A percentile compares a stretch with the other conserved stretches of the same genome.
phyloP scores from a whole-genome alignment of 2,797 vertebrate species.

The Scolopax rusticola region DNA sequence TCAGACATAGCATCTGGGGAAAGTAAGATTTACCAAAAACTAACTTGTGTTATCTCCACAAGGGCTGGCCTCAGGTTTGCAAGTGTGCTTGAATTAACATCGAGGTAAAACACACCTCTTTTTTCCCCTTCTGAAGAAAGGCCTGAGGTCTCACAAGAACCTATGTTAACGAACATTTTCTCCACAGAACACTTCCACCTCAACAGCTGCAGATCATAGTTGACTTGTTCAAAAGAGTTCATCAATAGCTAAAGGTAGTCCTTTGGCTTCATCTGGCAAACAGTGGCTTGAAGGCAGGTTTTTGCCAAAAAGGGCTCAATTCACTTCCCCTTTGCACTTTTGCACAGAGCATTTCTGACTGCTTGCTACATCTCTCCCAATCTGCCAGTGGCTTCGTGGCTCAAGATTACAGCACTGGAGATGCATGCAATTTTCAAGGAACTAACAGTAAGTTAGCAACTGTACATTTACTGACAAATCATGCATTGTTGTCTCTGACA shows the following conservation, averaged over 20 bases:
- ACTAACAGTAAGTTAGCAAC: not conserved
- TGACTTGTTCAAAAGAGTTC: not conserved
- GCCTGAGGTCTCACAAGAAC: not conserved
- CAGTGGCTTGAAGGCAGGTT: not conserved
- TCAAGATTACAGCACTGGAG: conserved; percentile 13
- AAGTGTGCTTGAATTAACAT: not conserved
- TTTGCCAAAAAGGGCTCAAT: not conserved
- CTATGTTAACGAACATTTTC: not conserved
- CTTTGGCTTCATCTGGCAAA: not conserved
- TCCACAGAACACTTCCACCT: not conserved
- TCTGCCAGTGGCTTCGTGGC: not conserved
- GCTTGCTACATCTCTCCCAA: not conserved
- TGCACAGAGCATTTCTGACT: conserved; percentile 1
- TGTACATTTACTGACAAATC: not conserved
- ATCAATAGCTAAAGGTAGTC: not conserved
- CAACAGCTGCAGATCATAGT: not conserved
- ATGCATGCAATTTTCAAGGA: conserved; percentile 12
- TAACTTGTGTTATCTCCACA: not conserved
- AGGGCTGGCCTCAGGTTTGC: not conserved
- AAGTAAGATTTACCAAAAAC: conserved; percentile 19
- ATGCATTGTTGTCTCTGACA: not conserved
- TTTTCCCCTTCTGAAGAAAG: not conserved
- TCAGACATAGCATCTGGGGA: not conserved
- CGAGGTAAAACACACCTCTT: not conserved
- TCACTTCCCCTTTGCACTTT: not conserved